A percentile compares a stretch with the other conserved stretches of the same genome.
Conservation (phyloP, 1,140 invertebrate genomes). For the Drosophila nikananu region DNA sequence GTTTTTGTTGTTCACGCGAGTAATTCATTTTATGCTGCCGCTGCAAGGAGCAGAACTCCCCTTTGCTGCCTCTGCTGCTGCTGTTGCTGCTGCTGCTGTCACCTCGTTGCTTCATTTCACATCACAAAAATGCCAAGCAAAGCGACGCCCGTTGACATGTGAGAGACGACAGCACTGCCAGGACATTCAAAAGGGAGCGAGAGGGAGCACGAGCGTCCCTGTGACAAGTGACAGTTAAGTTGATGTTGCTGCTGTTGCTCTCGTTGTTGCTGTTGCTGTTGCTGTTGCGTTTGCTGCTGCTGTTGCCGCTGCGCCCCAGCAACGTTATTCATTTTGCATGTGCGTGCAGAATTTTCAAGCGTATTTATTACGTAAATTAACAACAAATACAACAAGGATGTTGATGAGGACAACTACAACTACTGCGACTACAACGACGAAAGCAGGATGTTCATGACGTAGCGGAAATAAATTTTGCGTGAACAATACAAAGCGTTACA, state of each 20-base stretch:
- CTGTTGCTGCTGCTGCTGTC: conserved; percentile 68
- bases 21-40: conserved; percentile 84
- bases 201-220: conserved; percentile 61
- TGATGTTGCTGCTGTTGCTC: conserved; percentile 60
- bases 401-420: conserved; percentile 42
- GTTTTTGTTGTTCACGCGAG: conserved; percentile 85
- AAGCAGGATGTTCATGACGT: conserved; percentile 81
- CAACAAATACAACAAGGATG: conserved; percentile 68
- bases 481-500: conserved; percentile 83
- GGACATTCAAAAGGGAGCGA: conserved; percentile 49
- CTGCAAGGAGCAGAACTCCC: conserved; percentile 55
- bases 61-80: conserved; percentile 30
- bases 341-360: conserved; percentile 83
- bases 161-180: conserved; percentile 75
- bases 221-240: conserved; percentile 85
- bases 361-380: conserved; percentile 84
- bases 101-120: conserved; percentile 84
- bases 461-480: conserved; percentile 84
- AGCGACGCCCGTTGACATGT: conserved; percentile 85
- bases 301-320: conserved; percentile 43
- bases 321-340: conserved; percentile 82
- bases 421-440: conserved; percentile 54
- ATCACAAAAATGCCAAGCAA: conserved; percentile 84
- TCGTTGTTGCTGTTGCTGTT: conserved; percentile 23
- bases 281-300: conserved; percentile 33